Evolutionary conservation across 2,888 invertebrate species (phyloP).

Genomic region (Rotaria macrura): DNA sequence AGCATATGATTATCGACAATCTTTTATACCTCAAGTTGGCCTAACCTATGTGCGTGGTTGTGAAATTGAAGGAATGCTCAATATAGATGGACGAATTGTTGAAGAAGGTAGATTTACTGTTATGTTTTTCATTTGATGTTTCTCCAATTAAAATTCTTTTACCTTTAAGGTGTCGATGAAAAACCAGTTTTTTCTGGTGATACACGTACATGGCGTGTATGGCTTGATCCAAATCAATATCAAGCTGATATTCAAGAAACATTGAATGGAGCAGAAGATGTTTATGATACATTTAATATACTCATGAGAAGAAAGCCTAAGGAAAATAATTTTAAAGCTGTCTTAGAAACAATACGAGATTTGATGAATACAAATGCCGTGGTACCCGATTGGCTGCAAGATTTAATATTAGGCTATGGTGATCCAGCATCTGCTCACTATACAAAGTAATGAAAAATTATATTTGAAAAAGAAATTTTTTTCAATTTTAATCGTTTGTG

Average conservation of each 20-base stretch:
- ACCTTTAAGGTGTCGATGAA: slow-evolving; percentile 39
- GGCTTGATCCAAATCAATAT: slow-evolving; percentile 94
- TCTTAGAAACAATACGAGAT: slow-evolving; percentile 90
- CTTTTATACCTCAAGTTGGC: slow-evolving; percentile 80
- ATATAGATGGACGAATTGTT: slow-evolving; percentile 82
- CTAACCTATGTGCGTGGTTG: slow-evolving; percentile 84
- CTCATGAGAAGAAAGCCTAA: slow-evolving; percentile 96
- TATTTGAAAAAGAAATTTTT: neutral
- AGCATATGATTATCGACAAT: slow-evolving; percentile 39
- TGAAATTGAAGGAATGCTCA: slow-evolving; percentile 94
- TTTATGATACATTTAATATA: slow-evolving; percentile 70
- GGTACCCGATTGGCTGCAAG: slow-evolving; percentile 53
- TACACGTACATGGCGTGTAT: slow-evolving; percentile 77
- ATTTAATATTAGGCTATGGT: slow-evolving; percentile 87
- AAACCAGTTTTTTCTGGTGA: slow-evolving; percentile 76
- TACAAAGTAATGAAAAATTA: slow-evolving; percentile 55
- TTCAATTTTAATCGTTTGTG: no score
- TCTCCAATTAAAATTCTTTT: neutral
- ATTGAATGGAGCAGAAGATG: slow-evolving; percentile 60
- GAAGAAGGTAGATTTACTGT: slow-evolving; percentile 78
- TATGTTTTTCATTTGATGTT: no score
- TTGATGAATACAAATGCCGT: slow-evolving; percentile 79
- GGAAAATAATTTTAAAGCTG: slow-evolving; percentile 99
- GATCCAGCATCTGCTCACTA: slow-evolving; percentile 95
- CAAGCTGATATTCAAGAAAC: slow-evolving; percentile 55